Percentiles rank a stretch among this genome's conserved stretches.
Conservation (phyloP, 1,140 invertebrate genomes). For the Olivierus martensii region DNA sequence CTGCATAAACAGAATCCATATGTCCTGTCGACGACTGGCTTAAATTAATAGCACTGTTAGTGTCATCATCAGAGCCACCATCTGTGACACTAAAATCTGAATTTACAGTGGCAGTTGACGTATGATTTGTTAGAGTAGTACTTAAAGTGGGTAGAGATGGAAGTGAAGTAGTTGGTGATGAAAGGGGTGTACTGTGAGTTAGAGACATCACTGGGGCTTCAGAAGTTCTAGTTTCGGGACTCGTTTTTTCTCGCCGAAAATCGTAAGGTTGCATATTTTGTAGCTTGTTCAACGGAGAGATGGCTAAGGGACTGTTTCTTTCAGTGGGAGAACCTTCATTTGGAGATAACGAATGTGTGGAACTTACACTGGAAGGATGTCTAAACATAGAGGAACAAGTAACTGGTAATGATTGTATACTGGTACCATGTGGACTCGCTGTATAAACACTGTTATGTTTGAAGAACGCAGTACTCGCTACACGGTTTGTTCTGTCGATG, state of each 20-base stretch:
- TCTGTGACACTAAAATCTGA: constrained; percentile 15
- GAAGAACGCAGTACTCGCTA: neutral
- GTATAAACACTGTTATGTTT: no score
- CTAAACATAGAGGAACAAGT: neutral
- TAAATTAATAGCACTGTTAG: constrained; percentile 19
- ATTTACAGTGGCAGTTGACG: constrained; percentile 32
- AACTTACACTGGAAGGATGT: constrained; percentile 18
- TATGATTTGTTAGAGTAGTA: constrained; percentile 26
- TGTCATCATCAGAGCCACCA: constrained; percentile 20
- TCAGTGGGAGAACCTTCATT: constrained; percentile 16
- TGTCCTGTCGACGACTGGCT: constrained; percentile 12
- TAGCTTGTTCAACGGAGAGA: constrained; percentile 69
- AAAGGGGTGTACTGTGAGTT: constrained; percentile 21
- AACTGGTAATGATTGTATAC: no score
- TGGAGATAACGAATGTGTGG: constrained; percentile 16
- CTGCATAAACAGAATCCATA: constrained; percentile 32
- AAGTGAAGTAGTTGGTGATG: constrained; percentile 20
- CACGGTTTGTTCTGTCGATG: constrained; percentile 32
- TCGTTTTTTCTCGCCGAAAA: constrained; percentile 44
- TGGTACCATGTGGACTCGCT: neutral
- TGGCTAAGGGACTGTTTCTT: constrained; percentile 24
- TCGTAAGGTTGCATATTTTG: constrained; percentile 93
- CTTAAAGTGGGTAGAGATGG: constrained; percentile 9
- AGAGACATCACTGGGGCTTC: constrained; percentile 25
- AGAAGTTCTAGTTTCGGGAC: constrained; percentile 4